Conservation (phyloP, 2,888 invertebrate genomes). For the Acrobasis repandana region DNA sequence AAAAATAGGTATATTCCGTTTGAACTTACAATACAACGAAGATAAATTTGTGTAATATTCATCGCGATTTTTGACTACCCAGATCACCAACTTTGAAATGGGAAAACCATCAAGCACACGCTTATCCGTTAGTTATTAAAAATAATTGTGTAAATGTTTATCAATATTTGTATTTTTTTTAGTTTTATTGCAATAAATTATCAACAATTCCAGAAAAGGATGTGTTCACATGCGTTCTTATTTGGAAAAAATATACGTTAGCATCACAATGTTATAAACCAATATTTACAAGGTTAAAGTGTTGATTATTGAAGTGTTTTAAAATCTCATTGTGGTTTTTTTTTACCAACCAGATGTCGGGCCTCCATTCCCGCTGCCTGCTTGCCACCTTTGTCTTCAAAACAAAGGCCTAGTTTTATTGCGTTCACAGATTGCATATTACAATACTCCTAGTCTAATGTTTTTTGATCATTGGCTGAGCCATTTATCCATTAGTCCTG, state of each 20-base stretch:
- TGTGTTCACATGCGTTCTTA: not conserved
- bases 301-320: not conserved
- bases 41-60: not conserved
- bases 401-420: no score
- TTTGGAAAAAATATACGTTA: not conserved
- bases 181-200: not conserved
- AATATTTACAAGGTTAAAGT: not conserved
- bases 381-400: no score
- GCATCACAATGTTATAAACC: not conserved
- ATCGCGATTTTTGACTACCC: not conserved
- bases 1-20: not conserved
- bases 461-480: not conserved
- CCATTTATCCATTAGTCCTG: not conserved
- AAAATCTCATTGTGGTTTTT: no score
- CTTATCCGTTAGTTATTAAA: conserved; percentile 51
- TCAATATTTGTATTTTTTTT: conserved; percentile 1
- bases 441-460: not conserved
- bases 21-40: not conserved
- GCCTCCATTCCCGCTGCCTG: no score
- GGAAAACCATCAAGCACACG: conserved; percentile 53
- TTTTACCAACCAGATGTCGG: no score
- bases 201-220: no score
- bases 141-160: conserved; percentile 8
- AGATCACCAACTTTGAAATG: conserved; percentile 38
- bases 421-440: no score